Base-by-base conservation (phyloP, 2,888 invertebrate genomes). In the Melanargia galathea region DNA sequence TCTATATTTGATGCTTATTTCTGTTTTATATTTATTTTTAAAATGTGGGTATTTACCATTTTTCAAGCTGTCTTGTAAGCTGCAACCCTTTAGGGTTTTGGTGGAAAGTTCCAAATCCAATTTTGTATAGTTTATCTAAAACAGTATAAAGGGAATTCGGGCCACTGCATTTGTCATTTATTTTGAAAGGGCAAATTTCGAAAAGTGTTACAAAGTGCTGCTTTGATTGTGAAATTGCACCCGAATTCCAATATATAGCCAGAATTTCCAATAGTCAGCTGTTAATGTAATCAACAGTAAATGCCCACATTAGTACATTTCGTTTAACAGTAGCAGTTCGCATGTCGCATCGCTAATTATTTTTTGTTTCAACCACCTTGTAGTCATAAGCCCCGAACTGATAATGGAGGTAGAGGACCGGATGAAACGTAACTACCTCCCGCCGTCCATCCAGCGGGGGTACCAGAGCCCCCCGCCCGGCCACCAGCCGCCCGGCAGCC, bases 341-440 rank as follows among this genome's bases (percentile, higher is more conserved):
- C 70, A 65, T 70, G 71, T 55, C 61, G 58, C 58, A 73, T 73
- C 66, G 73, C 74, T 77, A 75, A 75, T 78, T 75, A 63, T 20
- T 65, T 66, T 71, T 71, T 71, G 67, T 64, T 70, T 65, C 60
- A 62, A 57, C 62, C 68, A n/a, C n/a, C 74, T 77, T 83, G 85
- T 93, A 97, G 97, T 96, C 79, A 96, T 97, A 92, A 96, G 96
- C 84, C 96, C 96, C 70, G 96, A 97, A 85, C 92, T 97, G 86
- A 95, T 96, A 74, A 95, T 96, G 94, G 97, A 97, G 83, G 97
- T 97, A 72, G 97, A 97, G 90, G 95, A 95, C 75, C 93, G 97
- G 81, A 97, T 97, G 97, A 95, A 95, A 82, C 92, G 95, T 73
- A 94, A 95, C 78, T 95, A 95, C 83, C 92, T 96, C 76, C 96